Evolutionary conservation across 2,888 invertebrate genomes (phyloP).

Genomic region (Andricus quercusramuli): DNA sequence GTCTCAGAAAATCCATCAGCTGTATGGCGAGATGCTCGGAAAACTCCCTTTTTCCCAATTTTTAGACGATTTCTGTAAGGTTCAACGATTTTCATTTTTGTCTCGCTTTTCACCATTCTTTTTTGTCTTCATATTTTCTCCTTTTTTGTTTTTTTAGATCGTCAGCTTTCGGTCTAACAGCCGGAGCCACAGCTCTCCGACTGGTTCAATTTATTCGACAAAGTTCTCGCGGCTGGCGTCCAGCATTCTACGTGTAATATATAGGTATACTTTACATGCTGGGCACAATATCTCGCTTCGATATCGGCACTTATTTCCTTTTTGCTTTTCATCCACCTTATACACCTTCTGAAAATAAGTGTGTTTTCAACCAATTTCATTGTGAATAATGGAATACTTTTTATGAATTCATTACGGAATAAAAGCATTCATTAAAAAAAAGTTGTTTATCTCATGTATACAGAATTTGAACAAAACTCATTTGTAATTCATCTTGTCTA

Average conservation of each 20-base stretch:
- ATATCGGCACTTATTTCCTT: constrained; percentile 15
- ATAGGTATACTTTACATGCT: constrained; percentile 4
- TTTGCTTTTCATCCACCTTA: not conserved
- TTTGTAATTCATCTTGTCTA: not conserved
- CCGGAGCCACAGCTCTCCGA: constrained; percentile 46
- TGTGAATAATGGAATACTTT: not conserved
- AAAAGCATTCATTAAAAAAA: too few species aligned
- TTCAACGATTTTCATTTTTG: constrained; percentile 48
- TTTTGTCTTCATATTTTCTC: constrained; percentile 33
- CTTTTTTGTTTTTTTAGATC: constrained; percentile 28
- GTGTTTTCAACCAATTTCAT: not conserved
- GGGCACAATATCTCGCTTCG: constrained; percentile 12
- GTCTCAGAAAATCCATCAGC: not conserved
- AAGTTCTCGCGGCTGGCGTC: constrained; percentile 46
- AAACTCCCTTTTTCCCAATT: constrained; percentile 1
- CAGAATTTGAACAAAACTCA: not conserved
- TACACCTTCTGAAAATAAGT: constrained; percentile 3
- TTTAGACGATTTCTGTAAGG: not conserved
- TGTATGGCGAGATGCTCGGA: not conserved
- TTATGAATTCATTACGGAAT: not conserved
- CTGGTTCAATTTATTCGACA: constrained; percentile 63
- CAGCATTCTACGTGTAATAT: constrained; percentile 39
- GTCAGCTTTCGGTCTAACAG: constrained; percentile 48
- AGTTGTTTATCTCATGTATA: not conserved
- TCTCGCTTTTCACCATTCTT: constrained; percentile 20